Conservation (phyloP, 1,140 invertebrate genomes). For the Cardiocondyla obscurior region DNA sequence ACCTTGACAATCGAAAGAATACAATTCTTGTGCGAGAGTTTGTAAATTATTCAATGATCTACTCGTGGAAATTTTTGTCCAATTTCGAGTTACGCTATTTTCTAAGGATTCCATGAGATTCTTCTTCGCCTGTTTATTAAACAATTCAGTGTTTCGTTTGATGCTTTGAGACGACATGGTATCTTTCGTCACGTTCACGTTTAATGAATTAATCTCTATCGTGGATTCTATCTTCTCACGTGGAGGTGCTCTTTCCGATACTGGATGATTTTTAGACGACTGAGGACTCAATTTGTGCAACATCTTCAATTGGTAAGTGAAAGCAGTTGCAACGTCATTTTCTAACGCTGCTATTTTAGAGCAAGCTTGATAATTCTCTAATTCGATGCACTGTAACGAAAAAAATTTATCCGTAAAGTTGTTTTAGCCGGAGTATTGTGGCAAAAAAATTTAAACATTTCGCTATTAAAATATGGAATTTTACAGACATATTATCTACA, state of each 20-base stretch:
- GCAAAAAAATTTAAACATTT: too few relatives aligned
- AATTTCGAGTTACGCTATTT: conserved; percentile 75
- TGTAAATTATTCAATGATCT: conserved; percentile 81
- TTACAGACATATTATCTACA: too few relatives aligned
- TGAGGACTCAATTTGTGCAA: conserved; percentile 70
- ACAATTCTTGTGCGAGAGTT: conserved; percentile 79
- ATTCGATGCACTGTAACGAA: conserved; percentile 74
- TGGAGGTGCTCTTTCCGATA: neutral
- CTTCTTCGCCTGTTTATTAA: conserved; percentile 79
- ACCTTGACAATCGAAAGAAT: conserved; percentile 83
- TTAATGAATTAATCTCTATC: neutral
- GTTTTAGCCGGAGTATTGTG: neutral
- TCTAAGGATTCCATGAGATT: conserved; percentile 80
- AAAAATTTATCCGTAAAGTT: neutral
- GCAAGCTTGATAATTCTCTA: conserved; percentile 83
- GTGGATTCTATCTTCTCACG: neutral
- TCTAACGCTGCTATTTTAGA: conserved; percentile 82
- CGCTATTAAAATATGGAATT: too few relatives aligned
- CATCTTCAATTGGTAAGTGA: conserved; percentile 82
- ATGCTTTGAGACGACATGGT: conserved; percentile 46
- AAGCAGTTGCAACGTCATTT: conserved; percentile 78
- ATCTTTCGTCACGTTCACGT: neutral
- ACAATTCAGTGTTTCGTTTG: conserved; percentile 74
- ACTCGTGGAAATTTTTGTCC: conserved; percentile 81
- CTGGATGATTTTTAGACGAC: conserved; percentile 7